Evolutionary conservation across 2,888 invertebrate genomes (phyloP), one percentile per base, ranked within the genome.

Genomic region (Ctena decussata): DNA sequence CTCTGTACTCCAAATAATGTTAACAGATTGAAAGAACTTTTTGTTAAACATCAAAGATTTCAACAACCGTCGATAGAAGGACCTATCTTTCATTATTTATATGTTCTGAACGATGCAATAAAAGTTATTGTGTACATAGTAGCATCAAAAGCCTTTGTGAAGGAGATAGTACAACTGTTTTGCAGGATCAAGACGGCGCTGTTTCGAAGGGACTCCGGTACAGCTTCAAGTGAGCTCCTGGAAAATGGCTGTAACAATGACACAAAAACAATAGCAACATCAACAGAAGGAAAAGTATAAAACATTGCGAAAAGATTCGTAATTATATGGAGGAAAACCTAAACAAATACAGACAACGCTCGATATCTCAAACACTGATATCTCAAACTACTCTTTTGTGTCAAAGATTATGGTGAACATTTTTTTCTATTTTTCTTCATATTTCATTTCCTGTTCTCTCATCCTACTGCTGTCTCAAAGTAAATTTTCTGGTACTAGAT

Each of bases 1-100:
- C 81, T 90, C 21, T 85, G 90, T 46, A 73, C 81, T 27, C 88
- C 87, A 30, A 85, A 88, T 53, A 86, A 80, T 41, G 80, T 75
- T 24, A 80, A 72, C 46, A 84, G 86, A 32, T 32, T 89, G 15
- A 65, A 35, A 65, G 30, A 30, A 24, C 6, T 65, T 8, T 65
- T 65, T 35, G 32, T 35, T 35, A 30, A 12, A 35, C 5, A 65
- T 24, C 32, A 35, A 35, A 18, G 24, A n/a, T 11, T 11, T n/a
- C 80, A 77, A 1, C 78, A 81, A 35, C 80, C 86, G 24, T 78
- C 87, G 30, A n/a, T 35, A n/a, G 39, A 27, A 30, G 39, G 21
- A 12, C 49, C 37, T 15, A 32, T 89, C n/a, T 89, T 84, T 77
- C 81, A 83, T 70, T 89, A 85, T 24, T 65, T 89, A 3, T 77